These are phyloP conservation scores for Hetaerina americana DNA, from an alignment of 1,140 invertebrate genomes.

Conservation along the genomic window DNA sequence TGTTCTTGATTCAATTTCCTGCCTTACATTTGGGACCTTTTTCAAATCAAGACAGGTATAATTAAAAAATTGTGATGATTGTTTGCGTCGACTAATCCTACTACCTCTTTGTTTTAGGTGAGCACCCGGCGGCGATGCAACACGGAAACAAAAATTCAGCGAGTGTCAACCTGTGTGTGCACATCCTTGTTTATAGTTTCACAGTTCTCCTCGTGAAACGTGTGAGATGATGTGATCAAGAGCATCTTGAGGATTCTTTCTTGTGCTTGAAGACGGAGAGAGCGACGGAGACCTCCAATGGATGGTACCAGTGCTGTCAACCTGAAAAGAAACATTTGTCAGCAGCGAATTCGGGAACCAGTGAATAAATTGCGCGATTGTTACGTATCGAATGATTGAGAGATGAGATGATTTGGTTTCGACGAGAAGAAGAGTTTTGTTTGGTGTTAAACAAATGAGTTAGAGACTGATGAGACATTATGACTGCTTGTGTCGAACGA, in stretches of 20 bases:
- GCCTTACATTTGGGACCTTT: no score
- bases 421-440: not conserved
- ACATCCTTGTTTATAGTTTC: slow-evolving; percentile 11
- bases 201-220: slow-evolving; percentile 11
- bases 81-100: no score
- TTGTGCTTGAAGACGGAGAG: no score
- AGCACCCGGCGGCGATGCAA: slow-evolving; percentile 75
- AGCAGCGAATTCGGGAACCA: not conserved
- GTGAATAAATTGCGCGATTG: not conserved
- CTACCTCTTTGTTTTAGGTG: slow-evolving; percentile 41
- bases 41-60: no score
- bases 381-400: not conserved
- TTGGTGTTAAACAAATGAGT: not conserved
- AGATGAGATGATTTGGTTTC: not conserved
- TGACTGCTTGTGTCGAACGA: no score
- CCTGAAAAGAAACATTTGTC: not conserved
- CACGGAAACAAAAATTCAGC: slow-evolving; percentile 39
- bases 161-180: not conserved
- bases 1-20: no score
- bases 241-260: not conserved
- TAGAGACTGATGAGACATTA: no score
- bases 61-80: no score
- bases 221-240: slow-evolving; percentile 6
- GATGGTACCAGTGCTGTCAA: not conserved
- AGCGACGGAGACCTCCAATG: not conserved